These are phyloP conservation scores for Narcine bancroftii DNA, from an alignment of 2,113 vertebrate genomes.

Conservation along the genomic window DNA sequence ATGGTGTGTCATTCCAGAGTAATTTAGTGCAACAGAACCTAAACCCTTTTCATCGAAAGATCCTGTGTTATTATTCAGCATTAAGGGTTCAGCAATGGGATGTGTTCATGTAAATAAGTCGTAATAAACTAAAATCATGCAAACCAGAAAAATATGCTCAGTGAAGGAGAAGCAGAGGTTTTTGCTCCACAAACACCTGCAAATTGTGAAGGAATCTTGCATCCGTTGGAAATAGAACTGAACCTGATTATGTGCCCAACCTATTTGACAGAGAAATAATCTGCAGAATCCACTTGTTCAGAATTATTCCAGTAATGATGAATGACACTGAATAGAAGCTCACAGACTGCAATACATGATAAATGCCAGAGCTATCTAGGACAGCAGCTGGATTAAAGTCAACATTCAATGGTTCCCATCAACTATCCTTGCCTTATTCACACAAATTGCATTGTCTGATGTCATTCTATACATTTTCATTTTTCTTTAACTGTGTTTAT, in stretches of 20 bases:
- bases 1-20: neutral
- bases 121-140: neutral
- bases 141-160: neutral
- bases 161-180: neutral
- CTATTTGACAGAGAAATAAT: neutral
- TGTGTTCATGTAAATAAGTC: neutral
- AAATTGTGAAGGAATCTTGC: neutral
- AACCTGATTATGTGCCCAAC: neutral
- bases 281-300: neutral
- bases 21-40: neutral
- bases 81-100: neutral
- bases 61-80: neutral
- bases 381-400: conserved; percentile 8
- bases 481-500: neutral
- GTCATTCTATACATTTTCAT: neutral
- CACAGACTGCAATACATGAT: neutral
- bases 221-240: neutral
- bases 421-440: neutral
- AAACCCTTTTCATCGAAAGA: neutral
- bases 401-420: neutral
- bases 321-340: neutral
- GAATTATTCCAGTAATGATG: neutral
- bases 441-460: neutral
- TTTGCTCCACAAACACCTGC: neutral
- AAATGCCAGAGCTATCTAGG: neutral